These are phyloP conservation scores for Anthrax anthrax DNA, from an alignment of 2,888 invertebrate genomes.

Conservation along the genomic window DNA sequence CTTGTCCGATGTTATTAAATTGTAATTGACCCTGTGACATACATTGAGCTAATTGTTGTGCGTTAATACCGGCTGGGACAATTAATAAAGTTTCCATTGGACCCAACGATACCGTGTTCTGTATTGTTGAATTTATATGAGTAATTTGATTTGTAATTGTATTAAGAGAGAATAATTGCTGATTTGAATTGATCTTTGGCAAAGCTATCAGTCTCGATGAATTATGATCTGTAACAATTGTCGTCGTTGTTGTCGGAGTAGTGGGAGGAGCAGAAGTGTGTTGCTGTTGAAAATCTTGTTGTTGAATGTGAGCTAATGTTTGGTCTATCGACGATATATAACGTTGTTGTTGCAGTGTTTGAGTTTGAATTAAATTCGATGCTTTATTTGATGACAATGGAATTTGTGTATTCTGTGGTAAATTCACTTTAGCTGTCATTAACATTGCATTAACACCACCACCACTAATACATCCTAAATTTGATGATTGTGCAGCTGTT, in stretches of 20 bases:
- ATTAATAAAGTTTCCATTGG: constrained; percentile 33
- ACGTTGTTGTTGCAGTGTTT: constrained; percentile 9
- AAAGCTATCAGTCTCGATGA: constrained; percentile 28
- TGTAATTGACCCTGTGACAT: constrained; percentile 33
- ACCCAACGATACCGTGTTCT: constrained; percentile 31
- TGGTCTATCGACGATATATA: constrained; percentile 1
- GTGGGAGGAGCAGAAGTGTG: constrained; percentile 17
- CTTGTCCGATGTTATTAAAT: constrained; percentile 31
- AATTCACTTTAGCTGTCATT: too few species aligned
- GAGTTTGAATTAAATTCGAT: not conserved
- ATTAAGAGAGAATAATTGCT: constrained; percentile 33
- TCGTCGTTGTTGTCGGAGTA: constrained; percentile 2
- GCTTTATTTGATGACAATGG: not conserved
- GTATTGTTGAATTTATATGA: constrained; percentile 30
- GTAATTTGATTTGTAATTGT: constrained; percentile 35
- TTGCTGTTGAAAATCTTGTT: constrained; percentile 7
- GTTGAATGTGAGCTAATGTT: not conserved
- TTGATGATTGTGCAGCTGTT: too few species aligned
- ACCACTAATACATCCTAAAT: too few species aligned
- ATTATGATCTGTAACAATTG: constrained; percentile 14
- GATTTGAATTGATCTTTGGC: constrained; percentile 31
- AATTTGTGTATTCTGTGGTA: not conserved
- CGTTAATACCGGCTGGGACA: constrained; percentile 34
- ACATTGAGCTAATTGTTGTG: constrained; percentile 33
- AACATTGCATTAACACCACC: not conserved